phyloP scores from a whole-genome alignment of 2,888 invertebrate species.

The Callyntrura guangdongensis region DNA sequence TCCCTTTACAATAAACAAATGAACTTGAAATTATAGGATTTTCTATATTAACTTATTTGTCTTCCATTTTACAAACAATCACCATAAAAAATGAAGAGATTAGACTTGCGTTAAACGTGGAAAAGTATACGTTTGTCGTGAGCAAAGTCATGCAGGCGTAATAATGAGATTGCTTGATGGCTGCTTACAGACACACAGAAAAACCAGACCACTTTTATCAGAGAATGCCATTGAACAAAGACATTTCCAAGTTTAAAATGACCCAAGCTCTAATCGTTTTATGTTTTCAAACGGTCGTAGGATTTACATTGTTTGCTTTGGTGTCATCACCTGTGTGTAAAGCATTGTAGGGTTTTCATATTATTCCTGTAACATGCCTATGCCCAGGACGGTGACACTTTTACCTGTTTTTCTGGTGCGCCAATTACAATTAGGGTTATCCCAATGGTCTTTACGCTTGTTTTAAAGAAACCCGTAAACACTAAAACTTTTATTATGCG shows the following conservation, averaged over 20 bases:
- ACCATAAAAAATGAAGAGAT: slow-evolving; percentile 3
- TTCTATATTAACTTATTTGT: background rate
- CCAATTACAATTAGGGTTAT: too few species aligned
- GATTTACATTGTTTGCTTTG: background rate
- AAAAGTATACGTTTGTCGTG: background rate
- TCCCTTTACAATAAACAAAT: too few species aligned
- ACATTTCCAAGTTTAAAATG: too few species aligned
- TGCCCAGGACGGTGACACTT: too few species aligned
- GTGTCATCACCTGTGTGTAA: background rate
- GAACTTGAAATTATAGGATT: too few species aligned
- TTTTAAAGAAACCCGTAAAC: background rate
- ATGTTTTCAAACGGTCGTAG: background rate
- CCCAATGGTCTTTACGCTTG: too few species aligned
- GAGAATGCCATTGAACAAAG: too few species aligned
- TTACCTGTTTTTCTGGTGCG: background rate
- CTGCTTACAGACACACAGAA: too few species aligned
- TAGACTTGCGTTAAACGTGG: background rate
- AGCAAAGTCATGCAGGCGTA: too few species aligned
- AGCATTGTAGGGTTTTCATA: background rate
- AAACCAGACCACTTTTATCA: too few species aligned
- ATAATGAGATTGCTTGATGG: background rate
- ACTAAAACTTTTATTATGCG: background rate
- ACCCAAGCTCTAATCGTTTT: too few species aligned
- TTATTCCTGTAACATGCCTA: slow-evolving; percentile 32
- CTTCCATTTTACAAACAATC: background rate